Base-by-base conservation (phyloP, 2,797 vertebrate genomes). In the Helarctos malayanus region DNA sequence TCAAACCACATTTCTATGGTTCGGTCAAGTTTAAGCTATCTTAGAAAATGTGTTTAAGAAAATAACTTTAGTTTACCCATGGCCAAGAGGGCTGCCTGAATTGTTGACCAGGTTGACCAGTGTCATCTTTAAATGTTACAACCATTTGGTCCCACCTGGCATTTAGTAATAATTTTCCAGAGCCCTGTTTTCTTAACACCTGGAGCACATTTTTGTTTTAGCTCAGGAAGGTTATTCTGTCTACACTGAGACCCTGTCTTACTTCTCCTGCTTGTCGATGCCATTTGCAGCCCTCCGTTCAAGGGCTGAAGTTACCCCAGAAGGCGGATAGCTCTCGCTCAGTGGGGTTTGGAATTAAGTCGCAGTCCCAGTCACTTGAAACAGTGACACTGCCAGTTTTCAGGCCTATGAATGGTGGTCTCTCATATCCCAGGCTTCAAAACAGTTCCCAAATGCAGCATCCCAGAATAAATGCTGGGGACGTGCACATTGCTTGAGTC, bases 1-100 rank as follows among this genome's bases (percentile, higher is more conserved):
- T 61, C 86, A 69, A 73, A 69, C 35, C 23, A 32, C 15, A 29
- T 87, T 83, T 95, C 38, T 52, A 18, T 54, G 76, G 45, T 49
- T 41, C 57, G 14, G 27, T 65, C n/a, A 83, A 38, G 8, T 32
- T 49, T 73, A 87, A 87, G 45, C 9, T 83, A 54, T 93, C 59
- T 68, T 90, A 45, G 45, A 80, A 81, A 78, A 87, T 56, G 4
- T 56, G 35, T 29, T 81, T 78, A 83, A 94, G 84, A 95, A 98
- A 88, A 82, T 82, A 65, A n/a, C 7, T 63, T 54, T 21, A 38
- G 3, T 59, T 84, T 73, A 47, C 18, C 65, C 14, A 15, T 19
- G 47, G 27, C 16, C 52, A 87, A 7, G 2, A 5, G 4, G 18
- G 29, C 27, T 73, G 35, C 29, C 12, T 65, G 27, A 35, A 93